phyloP scores from a whole-genome alignment of 2,113 vertebrate species.

The Scartelaos histophorus region DNA sequence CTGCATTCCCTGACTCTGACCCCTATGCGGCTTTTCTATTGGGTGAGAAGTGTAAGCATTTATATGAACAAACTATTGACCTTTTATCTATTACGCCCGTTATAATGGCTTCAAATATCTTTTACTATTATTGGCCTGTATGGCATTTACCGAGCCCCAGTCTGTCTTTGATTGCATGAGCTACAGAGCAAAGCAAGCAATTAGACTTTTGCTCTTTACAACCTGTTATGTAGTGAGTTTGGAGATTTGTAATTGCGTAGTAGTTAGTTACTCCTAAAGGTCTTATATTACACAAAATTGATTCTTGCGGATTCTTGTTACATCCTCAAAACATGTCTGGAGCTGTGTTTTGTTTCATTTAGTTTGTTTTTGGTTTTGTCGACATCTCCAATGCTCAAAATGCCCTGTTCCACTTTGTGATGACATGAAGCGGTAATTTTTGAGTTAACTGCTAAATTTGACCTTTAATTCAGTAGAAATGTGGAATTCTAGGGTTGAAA shows the following conservation, averaged over 20 bases:
- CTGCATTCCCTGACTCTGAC: not conserved
- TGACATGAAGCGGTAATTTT: too few species aligned
- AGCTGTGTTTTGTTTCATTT: too few species aligned
- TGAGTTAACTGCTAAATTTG: too few species aligned
- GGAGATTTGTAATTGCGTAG: not conserved
- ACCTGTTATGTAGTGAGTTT: not conserved
- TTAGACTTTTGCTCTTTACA: not conserved
- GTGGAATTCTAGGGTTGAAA: too few species aligned
- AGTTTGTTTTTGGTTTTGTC: too few species aligned
- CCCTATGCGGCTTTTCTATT: not conserved
- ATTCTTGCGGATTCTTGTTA: too few species aligned
- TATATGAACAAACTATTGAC: constrained; percentile 1
- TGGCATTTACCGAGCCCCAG: not conserved
- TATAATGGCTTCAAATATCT: not conserved
- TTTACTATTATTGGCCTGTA: not conserved
- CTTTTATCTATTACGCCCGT: not conserved
- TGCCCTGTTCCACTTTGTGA: too few species aligned
- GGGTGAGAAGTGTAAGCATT: not conserved
- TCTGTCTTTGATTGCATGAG: not conserved
- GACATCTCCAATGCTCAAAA: too few species aligned
- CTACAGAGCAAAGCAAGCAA: not conserved
- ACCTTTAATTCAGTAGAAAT: too few species aligned
- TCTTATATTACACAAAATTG: too few species aligned
- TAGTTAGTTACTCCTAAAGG: not conserved
- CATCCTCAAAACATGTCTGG: too few species aligned